Percentiles rank a stretch among this genome's conserved stretches.
Conservation (phyloP, 2,888 invertebrate species). For the Cosmia pyralina region DNA sequence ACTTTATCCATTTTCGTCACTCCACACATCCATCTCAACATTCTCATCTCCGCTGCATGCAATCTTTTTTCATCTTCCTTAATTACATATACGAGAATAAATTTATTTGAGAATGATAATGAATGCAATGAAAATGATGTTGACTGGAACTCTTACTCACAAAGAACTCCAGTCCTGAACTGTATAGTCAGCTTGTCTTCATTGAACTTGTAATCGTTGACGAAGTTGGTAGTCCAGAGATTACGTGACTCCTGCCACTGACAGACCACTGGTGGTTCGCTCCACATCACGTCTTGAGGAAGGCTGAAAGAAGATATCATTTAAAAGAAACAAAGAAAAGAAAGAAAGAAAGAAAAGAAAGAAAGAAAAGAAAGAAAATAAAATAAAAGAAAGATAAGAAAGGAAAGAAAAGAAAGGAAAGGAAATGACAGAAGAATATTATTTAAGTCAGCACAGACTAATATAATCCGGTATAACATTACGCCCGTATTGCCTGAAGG, state of each 20-base stretch:
- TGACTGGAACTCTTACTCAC: constrained; percentile 70
- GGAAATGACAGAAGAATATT: not conserved
- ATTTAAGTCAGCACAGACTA: too few relatives aligned
- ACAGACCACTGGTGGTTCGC: constrained; percentile 94
- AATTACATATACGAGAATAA: too few relatives aligned
- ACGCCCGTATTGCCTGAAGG: too few relatives aligned
- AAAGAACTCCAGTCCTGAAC: constrained; percentile 92
- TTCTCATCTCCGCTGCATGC: too few relatives aligned
- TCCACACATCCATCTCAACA: too few relatives aligned
- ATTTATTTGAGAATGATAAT: too few relatives aligned
- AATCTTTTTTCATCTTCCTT: too few relatives aligned
- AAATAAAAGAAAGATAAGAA: too few relatives aligned
- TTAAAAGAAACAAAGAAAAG: not conserved
- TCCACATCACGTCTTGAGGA: constrained; percentile 93
- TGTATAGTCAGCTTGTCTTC: constrained; percentile 95
- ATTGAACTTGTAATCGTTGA: constrained; percentile 95
- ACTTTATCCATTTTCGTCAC: too few relatives aligned
- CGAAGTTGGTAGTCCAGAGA: constrained; percentile 93
- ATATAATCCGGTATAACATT: too few relatives aligned
- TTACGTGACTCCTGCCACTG: constrained; percentile 91
- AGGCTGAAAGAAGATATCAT: constrained; percentile 82
- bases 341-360: not conserved
- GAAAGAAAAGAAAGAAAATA: not conserved
- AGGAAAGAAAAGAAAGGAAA: not conserved
- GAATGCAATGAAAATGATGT: too few relatives aligned